These are phyloP conservation scores for Mythimna lalbum DNA, from an alignment of 2,888 invertebrate genomes.

Conservation along the genomic window DNA sequence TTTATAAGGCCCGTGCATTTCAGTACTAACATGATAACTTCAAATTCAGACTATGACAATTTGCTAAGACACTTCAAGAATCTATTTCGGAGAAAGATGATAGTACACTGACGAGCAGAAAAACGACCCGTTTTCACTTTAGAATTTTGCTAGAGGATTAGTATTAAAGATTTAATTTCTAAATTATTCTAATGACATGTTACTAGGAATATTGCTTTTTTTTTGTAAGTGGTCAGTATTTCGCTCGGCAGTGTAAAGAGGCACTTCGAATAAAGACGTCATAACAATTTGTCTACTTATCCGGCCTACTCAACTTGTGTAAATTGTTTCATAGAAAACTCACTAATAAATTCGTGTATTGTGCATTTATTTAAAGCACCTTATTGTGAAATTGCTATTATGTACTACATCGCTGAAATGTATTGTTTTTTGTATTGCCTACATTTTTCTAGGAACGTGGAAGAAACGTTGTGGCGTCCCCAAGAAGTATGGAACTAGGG, in stretches of 20 bases:
- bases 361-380: slow-evolving; percentile 78
- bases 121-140: not conserved
- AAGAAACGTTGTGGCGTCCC: not conserved
- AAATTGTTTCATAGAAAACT: slow-evolving; percentile 81
- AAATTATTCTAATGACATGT: slow-evolving; percentile 10
- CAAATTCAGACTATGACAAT: slow-evolving; percentile 61
- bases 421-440: not conserved
- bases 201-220: not conserved
- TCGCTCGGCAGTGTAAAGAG: slow-evolving; percentile 64
- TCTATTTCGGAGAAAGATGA: slow-evolving; percentile 60
- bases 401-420: slow-evolving; percentile 40
- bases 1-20: slow-evolving; percentile 65
- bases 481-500: no score
- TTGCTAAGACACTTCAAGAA: slow-evolving; percentile 68
- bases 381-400: slow-evolving; percentile 61
- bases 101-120: slow-evolving; percentile 55
- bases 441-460: not conserved
- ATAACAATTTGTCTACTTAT: slow-evolving; percentile 64
- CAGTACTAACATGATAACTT: slow-evolving; percentile 55
- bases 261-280: slow-evolving; percentile 71
- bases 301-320: slow-evolving; percentile 77
- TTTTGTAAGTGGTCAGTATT: slow-evolving; percentile 14
- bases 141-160: not conserved
- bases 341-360: slow-evolving; percentile 85
- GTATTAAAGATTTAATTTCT: not conserved